Percentiles rank a stretch among this genome's conserved stretches.
Conservation (phyloP, 2,888 invertebrate genomes). For the Plagiodera versicolora region DNA sequence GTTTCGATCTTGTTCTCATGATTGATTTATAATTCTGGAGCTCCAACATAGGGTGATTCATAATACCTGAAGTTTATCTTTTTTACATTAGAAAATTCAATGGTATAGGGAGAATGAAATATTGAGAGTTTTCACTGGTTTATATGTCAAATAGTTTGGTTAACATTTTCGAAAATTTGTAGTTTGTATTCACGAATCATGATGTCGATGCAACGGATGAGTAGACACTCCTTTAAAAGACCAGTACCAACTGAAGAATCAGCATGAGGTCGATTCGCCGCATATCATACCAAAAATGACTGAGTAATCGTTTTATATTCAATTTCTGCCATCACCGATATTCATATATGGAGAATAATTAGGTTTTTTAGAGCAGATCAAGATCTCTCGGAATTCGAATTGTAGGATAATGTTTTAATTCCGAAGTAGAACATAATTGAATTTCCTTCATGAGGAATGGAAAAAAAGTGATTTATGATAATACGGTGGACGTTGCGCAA, state of each 20-base stretch:
- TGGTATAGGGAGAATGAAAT: too few relatives aligned
- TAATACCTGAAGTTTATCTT: too few relatives aligned
- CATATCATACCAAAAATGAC: constrained; percentile 16
- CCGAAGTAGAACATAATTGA: constrained; percentile 13
- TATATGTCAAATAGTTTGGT: too few relatives aligned
- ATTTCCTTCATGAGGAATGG: constrained; percentile 11
- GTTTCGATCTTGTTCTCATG: too few relatives aligned
- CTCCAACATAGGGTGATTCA: too few relatives aligned
- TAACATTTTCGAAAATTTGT: too few relatives aligned
- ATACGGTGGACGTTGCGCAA: not conserved
- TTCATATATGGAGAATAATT: constrained; percentile 9
- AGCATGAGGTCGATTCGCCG: constrained; percentile 9
- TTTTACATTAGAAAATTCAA: too few relatives aligned
- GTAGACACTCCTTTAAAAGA: not conserved
- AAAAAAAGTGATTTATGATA: constrained; percentile 7
- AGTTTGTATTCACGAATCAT: too few relatives aligned
- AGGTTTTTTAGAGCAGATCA: not conserved
- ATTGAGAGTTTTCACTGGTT: too few relatives aligned
- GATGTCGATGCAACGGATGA: not conserved
- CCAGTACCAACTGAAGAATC: constrained; percentile 10
- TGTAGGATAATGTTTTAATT: constrained; percentile 14
- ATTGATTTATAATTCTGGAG: too few relatives aligned
- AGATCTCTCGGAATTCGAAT: constrained; percentile 12
- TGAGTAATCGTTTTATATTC: constrained; percentile 10
- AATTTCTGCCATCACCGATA: not conserved